These are phyloP conservation scores for Monarcha castaneiventris DNA, from an alignment of 2,113 vertebrate species.

Conservation along the genomic window DNA sequence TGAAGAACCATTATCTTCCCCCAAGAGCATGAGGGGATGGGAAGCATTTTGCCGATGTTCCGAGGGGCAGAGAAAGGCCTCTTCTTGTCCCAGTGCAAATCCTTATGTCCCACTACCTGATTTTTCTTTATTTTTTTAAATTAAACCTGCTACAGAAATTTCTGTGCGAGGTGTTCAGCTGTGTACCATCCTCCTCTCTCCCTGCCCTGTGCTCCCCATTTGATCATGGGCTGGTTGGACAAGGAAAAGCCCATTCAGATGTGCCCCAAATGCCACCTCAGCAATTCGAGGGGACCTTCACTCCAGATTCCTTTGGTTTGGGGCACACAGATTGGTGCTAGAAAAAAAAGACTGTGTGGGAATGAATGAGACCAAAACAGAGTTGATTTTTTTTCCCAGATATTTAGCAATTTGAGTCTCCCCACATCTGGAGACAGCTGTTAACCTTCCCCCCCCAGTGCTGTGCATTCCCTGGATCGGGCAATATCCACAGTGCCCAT, in stretches of 20 bases:
- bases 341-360: rapidly evolving
- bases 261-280: background rate
- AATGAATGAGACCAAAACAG: background rate
- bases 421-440: background rate
- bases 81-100: background rate
- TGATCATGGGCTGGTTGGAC: background rate
- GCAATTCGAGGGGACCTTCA: rapidly evolving
- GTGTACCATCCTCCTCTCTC: background rate
- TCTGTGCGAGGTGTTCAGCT: rapidly evolving
- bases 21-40: background rate
- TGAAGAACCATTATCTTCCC: slow-evolving; percentile 44
- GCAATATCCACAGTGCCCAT: rapidly evolving
- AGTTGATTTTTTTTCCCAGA: rapidly evolving
- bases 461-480: background rate
- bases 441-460: background rate
- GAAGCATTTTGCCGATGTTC: background rate
- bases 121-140: background rate
- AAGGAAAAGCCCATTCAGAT: background rate
- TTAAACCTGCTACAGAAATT: background rate
- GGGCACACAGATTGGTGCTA: rapidly evolving
- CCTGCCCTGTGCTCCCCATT: background rate
- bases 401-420: background rate
- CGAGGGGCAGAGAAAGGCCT: background rate
- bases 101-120: rapidly evolving
- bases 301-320: background rate